Conservation (phyloP, 2,888 invertebrate genomes). For the Pristionchus japonicus region DNA sequence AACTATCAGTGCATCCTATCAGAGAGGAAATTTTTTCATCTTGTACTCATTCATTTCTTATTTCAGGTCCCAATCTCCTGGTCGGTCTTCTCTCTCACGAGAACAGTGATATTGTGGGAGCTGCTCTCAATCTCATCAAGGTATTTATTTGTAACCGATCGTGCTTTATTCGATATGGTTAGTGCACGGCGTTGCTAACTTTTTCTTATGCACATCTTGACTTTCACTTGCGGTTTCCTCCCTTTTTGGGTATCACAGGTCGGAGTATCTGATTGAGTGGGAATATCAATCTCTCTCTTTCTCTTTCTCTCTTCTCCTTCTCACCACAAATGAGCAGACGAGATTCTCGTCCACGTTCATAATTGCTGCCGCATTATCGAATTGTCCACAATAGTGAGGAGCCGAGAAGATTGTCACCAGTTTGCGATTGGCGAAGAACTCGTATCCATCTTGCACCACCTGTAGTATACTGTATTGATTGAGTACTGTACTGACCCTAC, state of each 20-base stretch:
- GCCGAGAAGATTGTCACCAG: conserved; percentile 65
- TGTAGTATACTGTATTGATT: conserved; percentile 48
- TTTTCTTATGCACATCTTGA: not conserved
- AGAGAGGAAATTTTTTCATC: too few relatives aligned
- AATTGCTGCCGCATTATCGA: conserved; percentile 68
- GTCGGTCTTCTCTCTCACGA: conserved; percentile 93
- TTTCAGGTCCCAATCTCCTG: conserved; percentile 86
- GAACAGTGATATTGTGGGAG: conserved; percentile 91
- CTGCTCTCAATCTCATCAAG: conserved; percentile 82
- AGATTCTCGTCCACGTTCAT: conserved; percentile 69
- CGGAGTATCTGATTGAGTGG: conserved; percentile 52
- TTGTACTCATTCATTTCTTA: not conserved
- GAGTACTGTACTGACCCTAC: conserved; percentile 40
- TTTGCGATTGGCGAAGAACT: conserved; percentile 77
- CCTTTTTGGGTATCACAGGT: conserved; percentile 37
- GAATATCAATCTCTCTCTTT: not conserved
- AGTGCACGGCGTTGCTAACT: conserved; percentile 35
- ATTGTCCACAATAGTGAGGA: conserved; percentile 65
- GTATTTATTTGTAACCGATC: conserved; percentile 52
- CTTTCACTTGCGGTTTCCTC: conserved; percentile 29
- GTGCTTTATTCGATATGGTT: conserved; percentile 41
- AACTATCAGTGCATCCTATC: too few relatives aligned
- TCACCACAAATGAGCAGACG: conserved; percentile 65
- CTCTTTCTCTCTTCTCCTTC: not conserved
- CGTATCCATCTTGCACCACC: conserved; percentile 80